Base-by-base conservation (phyloP, 2,888 invertebrate species). In the Acanthosepion lycidas region DNA sequence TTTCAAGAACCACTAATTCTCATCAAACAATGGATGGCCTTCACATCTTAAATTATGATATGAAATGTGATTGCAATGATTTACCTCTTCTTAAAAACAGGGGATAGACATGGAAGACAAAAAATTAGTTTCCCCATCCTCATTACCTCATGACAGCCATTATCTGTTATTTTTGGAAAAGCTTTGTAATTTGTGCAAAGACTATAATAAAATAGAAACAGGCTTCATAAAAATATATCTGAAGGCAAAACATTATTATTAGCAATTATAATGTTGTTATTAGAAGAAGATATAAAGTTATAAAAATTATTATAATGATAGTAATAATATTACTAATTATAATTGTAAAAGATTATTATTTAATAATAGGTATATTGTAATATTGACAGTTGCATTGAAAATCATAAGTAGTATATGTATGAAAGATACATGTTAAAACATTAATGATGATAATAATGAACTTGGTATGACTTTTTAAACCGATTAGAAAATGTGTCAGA, bases 61-160 rank as follows among this genome's bases (percentile, higher is more conserved):
- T 78, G 78, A 78, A 78, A 78, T 78, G 28, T n/a, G 64, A 78
- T 78, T 78, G 78, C 78, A 28, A 78, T 78, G n/a, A 78, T 78
- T 78, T 78, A 78, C 28, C n/a, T 78, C 28, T 28, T 78, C 28
- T 78, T 78, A 28, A 28, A 28, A 78, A 78, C 78, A 78, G 78
- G 28, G 9, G 12, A 23, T 2, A 28, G n/a, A 78, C 28, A 78
- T 9, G 9, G 28, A 26, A 28, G 78, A 8, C 28, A 78, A 78
- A 78, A 78, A 78, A 78, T 26, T 28, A 28, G 26, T 26, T 28
- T 28, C 12, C 28, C 9, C 28, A 23, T 28, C 78, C 8, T 0
- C 64, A 26, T 64, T 78, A 0, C 78, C 12, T 28, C n/a, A 28
- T 78, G 28, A 9, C 78, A 78, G n/a, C n/a, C 26, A 78, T 78